Evolutionary conservation across 2,888 invertebrate genomes (phyloP), one percentile per base, ranked within the genome.

Genomic region (Melikaiella ostensackeni): DNA sequence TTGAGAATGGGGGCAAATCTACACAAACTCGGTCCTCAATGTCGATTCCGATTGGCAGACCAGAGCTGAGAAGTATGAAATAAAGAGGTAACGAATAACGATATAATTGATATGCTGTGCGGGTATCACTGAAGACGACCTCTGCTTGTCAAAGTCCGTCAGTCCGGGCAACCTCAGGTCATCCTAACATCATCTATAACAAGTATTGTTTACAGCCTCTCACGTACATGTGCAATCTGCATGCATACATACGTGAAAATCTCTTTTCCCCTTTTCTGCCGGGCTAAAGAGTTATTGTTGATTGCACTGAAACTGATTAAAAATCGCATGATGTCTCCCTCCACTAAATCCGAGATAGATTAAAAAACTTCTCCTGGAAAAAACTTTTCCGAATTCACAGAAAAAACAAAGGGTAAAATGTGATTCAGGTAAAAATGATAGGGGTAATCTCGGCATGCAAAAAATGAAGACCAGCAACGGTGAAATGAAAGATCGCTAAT

Each of bases 131-230:
- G 79, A 85, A 84, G 82, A 81, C 86, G 89, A 90, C 89, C 90
- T 85, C 88, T 79, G 84, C 80, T 83, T 87, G 84, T 89, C 90
- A 89, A 90, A 90, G 90, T 90, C 90, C 89, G 88, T 81, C 83
- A 84, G 82, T 81, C 79, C 76, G 79, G 66, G 76, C 80, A 82
- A 77, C 63, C 82, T 77, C 81, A 81, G 84, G 84, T 84, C 84
- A 86, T 83, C 82, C 77, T 81, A 76, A 74, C 79, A 78, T 81
- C 81, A 84, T 84, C 83, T 79, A 35, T 59, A 74, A 30, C 55
- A 74, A 70, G 7, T 50, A 42, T 50, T 70, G 70, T 70, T 70
- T 70, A 70, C 70, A 70, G 70, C n/a, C 46, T 70, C 70, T 30
- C 24, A 16, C 70, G 46, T 70, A 3, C n/a, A 70, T 70, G 70